Conservation (phyloP, 2,888 invertebrate species). For the Microctonus brassicae region DNA sequence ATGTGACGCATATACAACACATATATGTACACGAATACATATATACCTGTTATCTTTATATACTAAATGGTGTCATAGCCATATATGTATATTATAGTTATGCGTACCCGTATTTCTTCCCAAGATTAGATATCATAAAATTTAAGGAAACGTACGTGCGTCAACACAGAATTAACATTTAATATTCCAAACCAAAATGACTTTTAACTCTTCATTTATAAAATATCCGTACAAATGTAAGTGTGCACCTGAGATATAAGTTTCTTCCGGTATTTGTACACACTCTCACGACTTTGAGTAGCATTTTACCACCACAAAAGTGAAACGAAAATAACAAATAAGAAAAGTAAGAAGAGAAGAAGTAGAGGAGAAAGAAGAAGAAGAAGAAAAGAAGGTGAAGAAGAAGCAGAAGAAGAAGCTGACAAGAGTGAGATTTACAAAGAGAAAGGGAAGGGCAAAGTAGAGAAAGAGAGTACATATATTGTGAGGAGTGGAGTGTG, state of each 20-base stretch:
- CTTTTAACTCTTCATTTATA: background rate
- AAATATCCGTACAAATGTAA: background rate
- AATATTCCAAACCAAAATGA: background rate
- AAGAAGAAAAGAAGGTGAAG: background rate
- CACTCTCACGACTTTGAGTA: background rate
- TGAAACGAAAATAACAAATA: background rate
- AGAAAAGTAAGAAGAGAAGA: background rate
- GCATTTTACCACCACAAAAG: background rate
- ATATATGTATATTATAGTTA: background rate
- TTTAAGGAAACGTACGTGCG: background rate
- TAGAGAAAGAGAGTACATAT: background rate
- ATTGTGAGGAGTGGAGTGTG: background rate
- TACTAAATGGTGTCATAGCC: background rate
- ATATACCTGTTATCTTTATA: background rate
- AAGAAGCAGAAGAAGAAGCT: background rate
- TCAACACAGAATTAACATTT: background rate
- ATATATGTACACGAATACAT: background rate
- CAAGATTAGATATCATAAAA: slow-evolving; percentile 3
- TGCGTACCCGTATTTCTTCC: background rate
- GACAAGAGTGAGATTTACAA: too few relatives aligned
- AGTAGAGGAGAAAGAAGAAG: background rate
- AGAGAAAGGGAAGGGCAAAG: background rate
- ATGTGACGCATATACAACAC: too few relatives aligned
- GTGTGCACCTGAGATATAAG: background rate
- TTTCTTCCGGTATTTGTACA: background rate